Evolutionary conservation across 1,140 invertebrate species (phyloP).

Genomic region (Sarcophaga bullata): DNA sequence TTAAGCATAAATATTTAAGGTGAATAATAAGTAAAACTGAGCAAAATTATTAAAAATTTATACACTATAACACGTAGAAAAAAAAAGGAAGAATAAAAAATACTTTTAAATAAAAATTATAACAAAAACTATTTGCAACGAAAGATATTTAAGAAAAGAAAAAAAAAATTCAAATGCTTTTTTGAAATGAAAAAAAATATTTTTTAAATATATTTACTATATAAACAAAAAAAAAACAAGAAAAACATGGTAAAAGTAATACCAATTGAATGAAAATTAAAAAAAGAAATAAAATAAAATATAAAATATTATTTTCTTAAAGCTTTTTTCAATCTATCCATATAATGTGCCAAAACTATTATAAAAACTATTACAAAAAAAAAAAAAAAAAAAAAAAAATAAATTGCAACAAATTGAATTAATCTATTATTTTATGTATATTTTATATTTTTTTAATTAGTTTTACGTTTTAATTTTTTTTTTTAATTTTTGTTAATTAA

Average conservation of each 20-base stretch:
- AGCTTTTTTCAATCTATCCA: background rate
- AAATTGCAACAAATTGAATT: no score
- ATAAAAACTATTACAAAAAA: background rate
- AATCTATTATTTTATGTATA: no score
- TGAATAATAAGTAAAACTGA: conserved; percentile 22
- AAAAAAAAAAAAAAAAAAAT: background rate
- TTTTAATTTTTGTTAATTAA: background rate
- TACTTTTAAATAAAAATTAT: background rate
- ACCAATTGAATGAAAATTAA: background rate
- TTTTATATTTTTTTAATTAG: background rate
- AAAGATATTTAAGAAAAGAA: background rate
- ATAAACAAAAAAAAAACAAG: background rate
- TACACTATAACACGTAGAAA: background rate
- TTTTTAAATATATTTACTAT: background rate
- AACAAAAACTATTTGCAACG: background rate
- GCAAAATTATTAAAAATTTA: background rate
- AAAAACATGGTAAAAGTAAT: no score
- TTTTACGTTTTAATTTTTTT: background rate
- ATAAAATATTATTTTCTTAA: background rate
- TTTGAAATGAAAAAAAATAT: conserved; percentile 4
- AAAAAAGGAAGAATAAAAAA: background rate
- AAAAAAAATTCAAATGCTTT: background rate
- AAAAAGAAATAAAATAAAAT: no score
- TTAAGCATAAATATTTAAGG: conserved; percentile 34
- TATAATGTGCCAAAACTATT: conserved; percentile 19